Evolutionary conservation across 1,140 invertebrate species (phyloP).

Genomic region (Odontomachus brunneus): DNA sequence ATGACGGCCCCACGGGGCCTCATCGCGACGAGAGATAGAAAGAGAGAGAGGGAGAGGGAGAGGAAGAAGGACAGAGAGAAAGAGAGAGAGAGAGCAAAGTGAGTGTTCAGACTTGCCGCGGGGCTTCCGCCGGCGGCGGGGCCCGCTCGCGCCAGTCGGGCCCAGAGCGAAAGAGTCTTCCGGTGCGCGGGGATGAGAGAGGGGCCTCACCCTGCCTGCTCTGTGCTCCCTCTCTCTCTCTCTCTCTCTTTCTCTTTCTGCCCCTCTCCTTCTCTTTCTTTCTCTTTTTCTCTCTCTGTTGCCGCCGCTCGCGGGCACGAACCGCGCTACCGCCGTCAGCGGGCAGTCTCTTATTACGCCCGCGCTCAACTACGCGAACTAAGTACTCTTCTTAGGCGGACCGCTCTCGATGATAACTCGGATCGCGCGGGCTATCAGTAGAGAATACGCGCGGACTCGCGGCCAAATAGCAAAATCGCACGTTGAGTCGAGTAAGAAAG

Average conservation of each 20-base stretch:
- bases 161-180: conserved; percentile 8
- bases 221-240: conserved; percentile 61
- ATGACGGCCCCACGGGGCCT: conserved; percentile 16
- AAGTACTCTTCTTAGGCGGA: conserved; percentile 69
- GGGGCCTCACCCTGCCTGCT: conserved; percentile 65
- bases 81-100: conserved; percentile 47
- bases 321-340: conserved; percentile 75
- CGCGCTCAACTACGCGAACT: conserved; percentile 78
- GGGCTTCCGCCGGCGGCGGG: conserved; percentile 54
- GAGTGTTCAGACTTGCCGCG: conserved; percentile 62
- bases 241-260: neutral
- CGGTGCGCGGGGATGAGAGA: conserved; percentile 65
- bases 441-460: neutral
- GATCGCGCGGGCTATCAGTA: neutral
- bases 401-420: conserved; percentile 31
- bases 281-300: conserved; percentile 39
- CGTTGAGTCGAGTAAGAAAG: no score
- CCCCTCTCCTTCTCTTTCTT: no score
- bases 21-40: conserved; percentile 47
- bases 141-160: conserved; percentile 37
- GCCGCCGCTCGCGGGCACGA: conserved; percentile 73
- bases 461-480: no score
- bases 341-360: conserved; percentile 78
- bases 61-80: conserved; percentile 34
- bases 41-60: conserved; percentile 18